Percentiles rank a stretch among this genome's conserved stretches.
phyloP scores from a whole-genome alignment of 2,888 invertebrate species.

The Diplazon laetatorius region DNA sequence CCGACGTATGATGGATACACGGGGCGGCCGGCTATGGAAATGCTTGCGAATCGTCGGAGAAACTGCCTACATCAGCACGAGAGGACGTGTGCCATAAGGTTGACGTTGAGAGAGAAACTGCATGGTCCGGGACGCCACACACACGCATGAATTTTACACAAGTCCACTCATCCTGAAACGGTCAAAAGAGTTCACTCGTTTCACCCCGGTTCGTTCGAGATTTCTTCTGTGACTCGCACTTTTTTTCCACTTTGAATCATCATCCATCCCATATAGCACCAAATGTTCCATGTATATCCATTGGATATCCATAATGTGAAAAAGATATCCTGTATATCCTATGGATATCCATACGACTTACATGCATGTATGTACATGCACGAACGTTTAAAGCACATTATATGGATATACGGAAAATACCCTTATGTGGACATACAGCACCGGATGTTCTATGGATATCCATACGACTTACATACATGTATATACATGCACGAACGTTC shows the following conservation, averaged over 20 bases:
- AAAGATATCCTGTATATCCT: too few relatives aligned
- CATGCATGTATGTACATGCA: too few relatives aligned
- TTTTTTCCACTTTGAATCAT: background rate
- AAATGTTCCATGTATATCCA: too few relatives aligned
- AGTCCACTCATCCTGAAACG: slow-evolving; percentile 10
- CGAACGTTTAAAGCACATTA: too few relatives aligned
- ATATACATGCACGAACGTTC: too few relatives aligned
- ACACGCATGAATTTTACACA: background rate
- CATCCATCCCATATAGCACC: too few relatives aligned
- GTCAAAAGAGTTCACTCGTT: slow-evolving; percentile 22
- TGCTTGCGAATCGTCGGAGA: slow-evolving; percentile 45
- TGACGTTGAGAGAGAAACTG: background rate
- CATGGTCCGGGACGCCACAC: background rate
- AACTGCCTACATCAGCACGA: slow-evolving; percentile 52
- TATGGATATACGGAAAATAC: too few relatives aligned
- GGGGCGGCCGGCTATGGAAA: slow-evolving; percentile 50
- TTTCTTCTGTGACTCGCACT: too few relatives aligned
- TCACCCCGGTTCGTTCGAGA: background rate
- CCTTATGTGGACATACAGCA: too few relatives aligned
- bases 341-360: too few relatives aligned
- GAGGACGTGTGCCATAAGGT: slow-evolving; percentile 16
- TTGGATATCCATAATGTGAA: background rate
- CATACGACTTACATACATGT: too few relatives aligned
- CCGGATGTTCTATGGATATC: too few relatives aligned
- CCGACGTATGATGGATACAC: slow-evolving; percentile 74